These are phyloP conservation scores for Boloria euphrosyne DNA, from an alignment of 2,888 invertebrate species.

Conservation along the genomic window DNA sequence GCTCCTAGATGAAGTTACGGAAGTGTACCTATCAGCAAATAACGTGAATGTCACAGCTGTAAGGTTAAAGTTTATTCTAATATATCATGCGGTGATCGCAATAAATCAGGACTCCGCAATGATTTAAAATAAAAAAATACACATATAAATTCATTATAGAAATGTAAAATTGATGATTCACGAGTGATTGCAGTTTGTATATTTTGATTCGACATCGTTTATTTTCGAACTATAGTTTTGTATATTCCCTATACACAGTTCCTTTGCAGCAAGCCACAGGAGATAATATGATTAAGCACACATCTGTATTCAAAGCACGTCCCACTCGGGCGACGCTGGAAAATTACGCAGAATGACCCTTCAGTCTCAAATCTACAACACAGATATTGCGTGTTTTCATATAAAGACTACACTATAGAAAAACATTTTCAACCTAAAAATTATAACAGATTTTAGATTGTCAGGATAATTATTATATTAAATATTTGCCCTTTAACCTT, in stretches of 20 bases:
- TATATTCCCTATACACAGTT: constrained; percentile 4
- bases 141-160: too few species aligned
- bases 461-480: background rate
- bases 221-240: background rate
- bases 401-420: background rate
- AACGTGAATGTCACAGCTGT: too few species aligned
- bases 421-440: background rate
- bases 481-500: too few species aligned
- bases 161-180: too few species aligned
- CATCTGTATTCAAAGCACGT: constrained; percentile 20
- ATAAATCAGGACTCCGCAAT: too few species aligned
- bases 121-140: too few species aligned
- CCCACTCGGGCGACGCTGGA: constrained; percentile 6
- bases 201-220: background rate
- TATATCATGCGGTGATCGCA: too few species aligned
- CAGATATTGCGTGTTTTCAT: constrained; percentile 9
- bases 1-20: too few species aligned
- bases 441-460: background rate
- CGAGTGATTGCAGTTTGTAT: too few species aligned
- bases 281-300: constrained; percentile 15
- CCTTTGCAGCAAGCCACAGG: constrained; percentile 12
- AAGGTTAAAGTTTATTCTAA: too few species aligned
- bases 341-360: constrained; percentile 24
- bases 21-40: too few species aligned
- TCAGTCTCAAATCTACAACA: constrained; percentile 7